Evolutionary conservation across 2,113 vertebrate species (phyloP).

Genomic region (Podilymbus podiceps): DNA sequence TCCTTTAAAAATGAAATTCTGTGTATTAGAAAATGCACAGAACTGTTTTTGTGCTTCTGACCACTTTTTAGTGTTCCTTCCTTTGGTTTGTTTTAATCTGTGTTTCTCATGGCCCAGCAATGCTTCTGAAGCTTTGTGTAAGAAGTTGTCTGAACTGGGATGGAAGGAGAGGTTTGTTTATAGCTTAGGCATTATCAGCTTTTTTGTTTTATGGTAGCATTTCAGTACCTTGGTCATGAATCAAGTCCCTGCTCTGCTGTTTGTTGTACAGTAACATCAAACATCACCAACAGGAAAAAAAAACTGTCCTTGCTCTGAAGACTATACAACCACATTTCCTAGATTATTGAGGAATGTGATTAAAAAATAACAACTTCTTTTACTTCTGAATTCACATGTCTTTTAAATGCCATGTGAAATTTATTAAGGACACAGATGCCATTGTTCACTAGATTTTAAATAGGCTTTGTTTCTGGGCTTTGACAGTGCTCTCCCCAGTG

Average conservation of each 20-base stretch:
- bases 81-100: not conserved
- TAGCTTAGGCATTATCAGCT: not conserved
- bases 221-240: not conserved
- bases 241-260: not conserved
- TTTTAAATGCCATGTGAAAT: constrained; percentile 26
- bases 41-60: not conserved
- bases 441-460: constrained; percentile 27
- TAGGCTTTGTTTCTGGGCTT: constrained; percentile 12
- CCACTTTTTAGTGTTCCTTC: not conserved
- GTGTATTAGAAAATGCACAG: not conserved
- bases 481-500: not conserved
- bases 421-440: constrained; percentile 15
- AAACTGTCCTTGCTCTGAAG: not conserved
- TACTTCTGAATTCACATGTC: constrained; percentile 5
- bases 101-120: not conserved
- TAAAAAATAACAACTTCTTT: not conserved
- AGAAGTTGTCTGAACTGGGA: not conserved
- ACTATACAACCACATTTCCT: not conserved
- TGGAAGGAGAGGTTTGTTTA: not conserved
- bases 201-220: not conserved
- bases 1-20: not conserved
- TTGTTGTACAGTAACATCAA: not conserved
- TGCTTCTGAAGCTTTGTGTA: not conserved
- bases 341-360: not conserved
- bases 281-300: not conserved